Evolutionary conservation across 2,888 invertebrate species (phyloP), one percentile per base, ranked within the genome.

Genomic region (Hypercompe scribonia): DNA sequence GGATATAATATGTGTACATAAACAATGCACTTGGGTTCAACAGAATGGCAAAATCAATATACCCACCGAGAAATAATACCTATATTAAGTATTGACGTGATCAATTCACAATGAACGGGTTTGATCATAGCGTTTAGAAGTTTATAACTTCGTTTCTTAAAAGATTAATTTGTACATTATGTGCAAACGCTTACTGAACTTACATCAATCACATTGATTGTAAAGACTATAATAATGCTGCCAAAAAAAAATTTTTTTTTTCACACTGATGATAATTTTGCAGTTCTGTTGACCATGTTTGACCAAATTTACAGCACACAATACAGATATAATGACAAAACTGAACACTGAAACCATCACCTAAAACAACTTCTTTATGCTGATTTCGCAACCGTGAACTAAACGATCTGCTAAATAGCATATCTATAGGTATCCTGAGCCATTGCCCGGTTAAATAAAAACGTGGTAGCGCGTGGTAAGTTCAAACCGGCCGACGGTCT

Each of bases 281-380:
- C 28, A 66, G 63, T 68, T 61, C 65, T 71, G 71, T 39, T 73
- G 54, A 58, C 33, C 42, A 69, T 61, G 65, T 15, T 31, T 36
- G 34, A 65, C 54, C 28, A 50, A 61, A 34, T 64, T 42, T 13
- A 68, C 33, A 69, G 36, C 66, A 67, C 73, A 73, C 31, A 28
- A 70, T 31, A 82, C 70, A 68, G 64, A 77, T 50, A 58, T 50
- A 71, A 68, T 78, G 68, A 76, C 74, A 80, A 80, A 69, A 75
- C 73, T 70, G 74, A 75, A 83, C 82, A 82, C 77, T 75, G 68
- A 63, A 71, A 75, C 34, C 74, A 74, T 75, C 96, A 97, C 97
- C 97, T 87, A 97, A 94, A 84, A 97, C 93, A 76, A 97, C 95
- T 94, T 97, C 97, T 92, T 96, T 97, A 90, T 96, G 96, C 83